Evolutionary conservation across 2,113 vertebrate species (phyloP), one percentile per base, ranked within the genome.

Genomic region (Pachypanchax playfairii): DNA sequence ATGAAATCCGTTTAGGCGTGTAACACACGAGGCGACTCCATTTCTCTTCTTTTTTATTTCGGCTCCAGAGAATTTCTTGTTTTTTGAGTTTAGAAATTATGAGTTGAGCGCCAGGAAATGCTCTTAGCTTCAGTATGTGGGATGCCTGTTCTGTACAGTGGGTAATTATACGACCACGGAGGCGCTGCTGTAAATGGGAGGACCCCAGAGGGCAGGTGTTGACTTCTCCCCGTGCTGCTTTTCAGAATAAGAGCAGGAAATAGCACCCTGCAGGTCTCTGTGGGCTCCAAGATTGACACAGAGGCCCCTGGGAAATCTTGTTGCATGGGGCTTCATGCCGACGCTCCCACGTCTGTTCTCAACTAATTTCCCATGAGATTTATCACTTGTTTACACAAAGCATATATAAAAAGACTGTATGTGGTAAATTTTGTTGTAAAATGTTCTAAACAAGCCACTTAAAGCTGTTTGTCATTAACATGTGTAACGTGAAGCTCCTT

Each of bases 271-370:
- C 50, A 41, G 65, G 73, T 70, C 58, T 56, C 65, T 72, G 70
- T 39, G 68, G 73, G 65, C 62, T 58, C 29, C 0, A 25, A n/a
- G 57, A 67, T 33, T 57, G 73, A 74, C 77, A 49, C 29, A 25
- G 53, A 53, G 75, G 69, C 77, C 69, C 59, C 79, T 76, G 77
- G 77, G 85, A 85, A 74, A 67, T 11, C 3, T 17, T 26, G 63
- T 47, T 66, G 59, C 5, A 57, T 65, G 76, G 67, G 73, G 77
- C 47, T 3, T 42, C n/a, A 73, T n/a, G 20, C 22, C 0, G 4
- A 15, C 43, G 28, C 80, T 74, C 57, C 73, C 77, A 56, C n/a
- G 43, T 52, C 29, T 6, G 3, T 50, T 67, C 39, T 42, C 21
- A 28, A 22, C 15, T 50, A 12, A 24, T 58, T 66, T 79, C 78